Evolutionary conservation across 2,113 vertebrate species (phyloP).

Genomic region (Thinocorus orbignyianus): DNA sequence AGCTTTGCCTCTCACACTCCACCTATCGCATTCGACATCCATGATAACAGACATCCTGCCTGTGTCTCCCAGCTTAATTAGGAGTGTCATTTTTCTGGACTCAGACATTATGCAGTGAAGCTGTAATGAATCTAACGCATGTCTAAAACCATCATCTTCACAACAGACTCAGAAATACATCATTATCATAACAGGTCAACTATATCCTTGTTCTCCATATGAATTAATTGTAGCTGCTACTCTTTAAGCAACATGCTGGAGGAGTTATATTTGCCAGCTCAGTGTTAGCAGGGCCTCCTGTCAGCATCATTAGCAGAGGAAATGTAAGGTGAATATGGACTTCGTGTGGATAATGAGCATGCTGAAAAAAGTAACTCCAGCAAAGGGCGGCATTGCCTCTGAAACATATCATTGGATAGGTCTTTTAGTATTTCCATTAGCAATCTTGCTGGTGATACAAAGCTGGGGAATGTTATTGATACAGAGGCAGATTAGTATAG

Average conservation of each 20-base stretch:
- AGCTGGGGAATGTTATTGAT: background rate
- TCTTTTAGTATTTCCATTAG: background rate
- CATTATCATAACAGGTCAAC: conserved; percentile 9
- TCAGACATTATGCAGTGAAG: background rate
- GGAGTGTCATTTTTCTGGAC: background rate
- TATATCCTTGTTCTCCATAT: background rate
- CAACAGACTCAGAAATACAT: background rate
- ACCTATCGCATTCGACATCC: background rate
- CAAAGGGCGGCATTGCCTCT: background rate
- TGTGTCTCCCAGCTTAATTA: background rate
- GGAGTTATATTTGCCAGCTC: background rate
- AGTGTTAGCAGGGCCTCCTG: background rate
- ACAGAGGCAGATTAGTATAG: background rate
- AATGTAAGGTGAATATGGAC: background rate
- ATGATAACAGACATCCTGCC: background rate
- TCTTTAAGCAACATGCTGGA: background rate
- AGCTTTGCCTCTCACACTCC: background rate
- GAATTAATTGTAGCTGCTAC: conserved; percentile 13
- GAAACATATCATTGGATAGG: background rate
- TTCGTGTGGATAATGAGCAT: background rate
- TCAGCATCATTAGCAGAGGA: conserved; percentile 40
- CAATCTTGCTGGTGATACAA: background rate
- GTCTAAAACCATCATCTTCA: background rate
- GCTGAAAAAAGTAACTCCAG: background rate
- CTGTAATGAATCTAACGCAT: background rate